These are phyloP conservation scores for Ficedula albicollis DNA, from an alignment of 2,797 vertebrate genomes.

Conservation along the genomic window DNA sequence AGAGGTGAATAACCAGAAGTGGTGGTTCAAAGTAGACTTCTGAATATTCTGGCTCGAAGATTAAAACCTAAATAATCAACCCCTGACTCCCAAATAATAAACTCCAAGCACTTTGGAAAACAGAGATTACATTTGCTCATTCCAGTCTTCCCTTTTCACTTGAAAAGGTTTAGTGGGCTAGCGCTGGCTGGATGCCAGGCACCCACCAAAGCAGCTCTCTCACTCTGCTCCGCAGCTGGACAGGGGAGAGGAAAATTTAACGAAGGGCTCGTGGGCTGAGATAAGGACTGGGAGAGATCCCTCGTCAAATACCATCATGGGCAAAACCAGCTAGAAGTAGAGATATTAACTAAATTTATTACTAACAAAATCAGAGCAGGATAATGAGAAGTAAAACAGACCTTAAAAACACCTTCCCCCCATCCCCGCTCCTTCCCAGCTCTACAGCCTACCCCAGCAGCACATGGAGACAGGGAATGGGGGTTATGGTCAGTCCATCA, in stretches of 20 bases:
- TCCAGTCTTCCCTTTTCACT: not conserved
- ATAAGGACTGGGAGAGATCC: not conserved
- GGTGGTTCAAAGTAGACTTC: not conserved
- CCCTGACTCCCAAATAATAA: not conserved
- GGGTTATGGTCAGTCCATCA: not conserved
- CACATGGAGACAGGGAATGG: not conserved
- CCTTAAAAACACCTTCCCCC: not conserved
- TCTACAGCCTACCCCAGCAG: fast-evolving
- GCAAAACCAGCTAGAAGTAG: not conserved
- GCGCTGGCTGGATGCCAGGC: not conserved
- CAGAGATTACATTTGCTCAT: not conserved
- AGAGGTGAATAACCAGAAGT: not conserved
- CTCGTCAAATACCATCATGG: not conserved
- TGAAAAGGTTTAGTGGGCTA: not conserved
- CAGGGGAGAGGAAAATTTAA: not conserved
- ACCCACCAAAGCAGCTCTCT: too few species aligned
- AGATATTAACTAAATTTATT: not conserved
- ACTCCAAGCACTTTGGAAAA: not conserved
- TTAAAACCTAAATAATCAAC: not conserved
- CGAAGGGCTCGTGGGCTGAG: fast-evolving
- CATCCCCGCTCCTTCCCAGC: fast-evolving
- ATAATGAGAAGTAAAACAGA: not conserved
- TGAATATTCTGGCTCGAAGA: not conserved
- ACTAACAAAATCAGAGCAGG: not conserved
- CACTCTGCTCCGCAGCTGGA: fast-evolving